Base-by-base conservation (phyloP, 2,797 vertebrate species). In the Graptemys geographica region DNA sequence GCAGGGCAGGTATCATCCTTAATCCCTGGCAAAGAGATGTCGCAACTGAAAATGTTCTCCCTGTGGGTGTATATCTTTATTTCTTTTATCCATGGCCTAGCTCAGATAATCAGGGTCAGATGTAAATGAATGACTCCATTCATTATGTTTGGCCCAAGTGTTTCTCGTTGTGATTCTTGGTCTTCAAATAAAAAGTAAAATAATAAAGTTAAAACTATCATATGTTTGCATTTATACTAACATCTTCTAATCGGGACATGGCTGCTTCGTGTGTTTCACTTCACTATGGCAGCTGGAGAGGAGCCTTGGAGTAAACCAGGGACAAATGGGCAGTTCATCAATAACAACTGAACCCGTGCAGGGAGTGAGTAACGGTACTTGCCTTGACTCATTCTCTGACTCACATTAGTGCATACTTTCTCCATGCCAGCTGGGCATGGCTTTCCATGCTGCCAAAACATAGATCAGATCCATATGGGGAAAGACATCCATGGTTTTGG, bases 1-100 rank as follows among this genome's bases (percentile, higher is more conserved):
- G 23, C 11, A 6, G 4, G 44, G 51, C 7, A 59, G 85, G 41
- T 31, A 86, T 72, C 5, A 3, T 16, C 33, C 33, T 10, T 51
- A 83, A 62, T 19, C 65, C 21, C 55, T 79, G 33, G 79, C 33
- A 11, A 92, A 81, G 57, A 72, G 13, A 23, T 19, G 72, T 18
- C 0, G 10, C 74, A 72, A 80, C 16, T 59, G 62, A 49, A 44
- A 25, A 69, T 49, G 23, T 41, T 72, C n/a, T 41, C 69, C 21
- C 2, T 53, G 74, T 2, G 5, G 1, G 2, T 2, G 11, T 12
- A 10, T 52, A 55, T 59, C 72, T 3, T 0, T 11, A 51, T 47
- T 81, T 79, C 55, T 16, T 41, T 62, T 83, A 33, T 84, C 51
- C 79, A 62, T 12, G 49, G n/a, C 81, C 44, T 28, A 49, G 62